These are phyloP conservation scores for Pycnomerus fuliginosus DNA, from an alignment of 2,888 invertebrate species.

Conservation along the genomic window DNA sequence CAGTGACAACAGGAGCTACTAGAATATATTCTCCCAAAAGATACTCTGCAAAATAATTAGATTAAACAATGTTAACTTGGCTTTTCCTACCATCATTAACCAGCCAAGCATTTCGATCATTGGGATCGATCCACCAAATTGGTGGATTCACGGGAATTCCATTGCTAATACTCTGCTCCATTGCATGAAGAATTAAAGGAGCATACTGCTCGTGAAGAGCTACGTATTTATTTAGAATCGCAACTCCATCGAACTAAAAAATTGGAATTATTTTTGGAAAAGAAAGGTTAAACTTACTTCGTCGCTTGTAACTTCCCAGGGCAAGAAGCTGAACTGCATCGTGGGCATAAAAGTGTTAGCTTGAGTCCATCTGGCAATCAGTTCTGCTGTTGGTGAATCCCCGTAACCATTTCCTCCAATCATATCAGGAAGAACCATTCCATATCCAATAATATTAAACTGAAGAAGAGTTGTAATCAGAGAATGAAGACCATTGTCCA, in stretches of 20 bases:
- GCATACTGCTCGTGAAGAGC: slow-evolving; percentile 65
- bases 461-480: slow-evolving; percentile 71
- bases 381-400: slow-evolving; percentile 58
- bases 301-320: slow-evolving; percentile 68
- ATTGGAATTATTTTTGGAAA: neutral
- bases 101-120: slow-evolving; percentile 60
- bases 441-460: slow-evolving; percentile 55
- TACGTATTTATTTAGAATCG: slow-evolving; percentile 64
- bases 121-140: slow-evolving; percentile 82
- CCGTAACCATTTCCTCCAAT: slow-evolving; percentile 60
- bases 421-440: slow-evolving; percentile 74
- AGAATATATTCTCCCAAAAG: slow-evolving; percentile 74
- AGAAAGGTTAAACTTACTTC: slow-evolving; percentile 22
- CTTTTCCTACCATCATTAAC: slow-evolving; percentile 59
- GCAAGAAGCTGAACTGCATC: slow-evolving; percentile 76
- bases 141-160: slow-evolving; percentile 78
- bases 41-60: slow-evolving; percentile 60
- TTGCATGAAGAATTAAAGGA: slow-evolving; percentile 62
- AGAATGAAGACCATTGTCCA: slow-evolving; percentile 69
- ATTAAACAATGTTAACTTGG: neutral
- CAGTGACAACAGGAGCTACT: slow-evolving; percentile 72
- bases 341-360: slow-evolving; percentile 75
- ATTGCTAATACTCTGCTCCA: slow-evolving; percentile 58
- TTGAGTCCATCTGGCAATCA: slow-evolving; percentile 78
- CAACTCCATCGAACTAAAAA: slow-evolving; percentile 56